Conservation (phyloP, 2,113 vertebrate genomes). For the Epinephelus cyanopodus region DNA sequence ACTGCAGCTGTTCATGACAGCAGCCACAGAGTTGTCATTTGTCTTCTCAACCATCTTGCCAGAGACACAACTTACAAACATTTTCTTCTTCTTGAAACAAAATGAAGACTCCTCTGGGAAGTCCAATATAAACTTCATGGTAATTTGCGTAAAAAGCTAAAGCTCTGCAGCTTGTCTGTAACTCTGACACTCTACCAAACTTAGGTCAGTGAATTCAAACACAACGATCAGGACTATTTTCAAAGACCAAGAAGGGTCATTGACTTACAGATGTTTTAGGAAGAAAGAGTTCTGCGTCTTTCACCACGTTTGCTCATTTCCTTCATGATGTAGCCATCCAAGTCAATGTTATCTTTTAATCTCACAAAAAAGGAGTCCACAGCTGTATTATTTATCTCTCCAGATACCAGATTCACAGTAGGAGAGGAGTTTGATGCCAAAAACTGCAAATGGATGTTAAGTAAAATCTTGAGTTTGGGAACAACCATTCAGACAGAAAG, state of each 20-base stretch:
- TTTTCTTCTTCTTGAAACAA: not conserved
- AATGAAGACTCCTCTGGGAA: not conserved
- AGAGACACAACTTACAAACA: not conserved
- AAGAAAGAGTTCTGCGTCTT: not conserved
- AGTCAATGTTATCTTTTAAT: slow-evolving; percentile 10
- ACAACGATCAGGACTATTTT: not conserved
- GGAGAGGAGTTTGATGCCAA: slow-evolving; percentile 10
- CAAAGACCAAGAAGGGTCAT: not conserved
- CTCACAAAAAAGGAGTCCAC: not conserved
- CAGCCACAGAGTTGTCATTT: slow-evolving; percentile 13
- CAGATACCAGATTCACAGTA: not conserved
- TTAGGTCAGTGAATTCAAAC: not conserved
- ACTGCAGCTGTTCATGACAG: slow-evolving; percentile 9
- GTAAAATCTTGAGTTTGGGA: slow-evolving; percentile 18
- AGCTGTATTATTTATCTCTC: slow-evolving; percentile 12
- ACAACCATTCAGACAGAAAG: slow-evolving; percentile 20
- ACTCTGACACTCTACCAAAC: not conserved
- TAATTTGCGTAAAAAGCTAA: not conserved
- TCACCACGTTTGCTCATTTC: not conserved
- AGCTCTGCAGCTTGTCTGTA: not conserved
- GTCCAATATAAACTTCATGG: not conserved
- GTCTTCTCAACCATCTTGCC: not conserved
- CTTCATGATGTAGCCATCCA: not conserved
- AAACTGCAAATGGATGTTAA: slow-evolving; percentile 21
- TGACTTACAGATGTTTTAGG: slow-evolving; percentile 21